These are phyloP conservation scores for Erythrocercus mccallii DNA, from an alignment of 2,113 vertebrate genomes.

Conservation along the genomic window DNA sequence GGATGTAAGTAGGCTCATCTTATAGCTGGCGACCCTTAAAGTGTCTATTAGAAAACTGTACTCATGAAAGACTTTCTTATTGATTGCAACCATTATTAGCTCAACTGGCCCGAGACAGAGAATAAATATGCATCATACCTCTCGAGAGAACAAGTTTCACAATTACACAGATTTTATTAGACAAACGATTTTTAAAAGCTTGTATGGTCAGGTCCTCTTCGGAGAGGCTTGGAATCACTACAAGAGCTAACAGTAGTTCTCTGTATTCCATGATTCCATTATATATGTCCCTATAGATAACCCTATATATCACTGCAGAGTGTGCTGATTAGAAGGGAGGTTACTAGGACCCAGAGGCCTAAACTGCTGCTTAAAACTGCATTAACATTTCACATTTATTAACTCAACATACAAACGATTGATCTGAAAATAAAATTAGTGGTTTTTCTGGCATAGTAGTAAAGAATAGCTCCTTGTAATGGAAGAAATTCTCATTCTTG, in stretches of 20 bases:
- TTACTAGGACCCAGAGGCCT: conserved; percentile 30
- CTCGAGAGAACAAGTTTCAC: conserved; percentile 75
- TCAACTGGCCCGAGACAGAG: conserved; percentile 59
- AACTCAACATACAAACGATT: conserved; percentile 67
- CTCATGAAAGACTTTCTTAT: conserved; percentile 73
- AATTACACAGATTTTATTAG: conserved; percentile 70
- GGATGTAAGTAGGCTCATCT: conserved; percentile 64
- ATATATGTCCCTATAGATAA: conserved; percentile 37
- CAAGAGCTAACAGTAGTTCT: background rate
- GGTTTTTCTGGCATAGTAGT: conserved; percentile 38
- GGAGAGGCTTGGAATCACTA: conserved; percentile 25
- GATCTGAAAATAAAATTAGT: conserved; percentile 74
- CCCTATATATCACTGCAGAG: conserved; percentile 21
- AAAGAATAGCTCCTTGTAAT: conserved; percentile 51
- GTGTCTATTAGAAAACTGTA: conserved; percentile 65
- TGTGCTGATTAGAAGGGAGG: conserved; percentile 46
- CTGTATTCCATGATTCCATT: conserved; percentile 12
- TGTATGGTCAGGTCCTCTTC: conserved; percentile 56
- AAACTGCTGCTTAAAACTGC: conserved; percentile 61
- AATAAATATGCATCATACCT: conserved; percentile 65
- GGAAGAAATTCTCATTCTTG: conserved; percentile 42
- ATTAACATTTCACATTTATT: conserved; percentile 70
- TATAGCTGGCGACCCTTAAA: conserved; percentile 61
- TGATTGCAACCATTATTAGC: conserved; percentile 76
- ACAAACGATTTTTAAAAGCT: conserved; percentile 59